Percentiles rank a stretch among this genome's conserved stretches.
These are phyloP conservation scores for Nemurella pictetii DNA, from an alignment of 2,888 invertebrate genomes.

Conservation along the genomic window DNA sequence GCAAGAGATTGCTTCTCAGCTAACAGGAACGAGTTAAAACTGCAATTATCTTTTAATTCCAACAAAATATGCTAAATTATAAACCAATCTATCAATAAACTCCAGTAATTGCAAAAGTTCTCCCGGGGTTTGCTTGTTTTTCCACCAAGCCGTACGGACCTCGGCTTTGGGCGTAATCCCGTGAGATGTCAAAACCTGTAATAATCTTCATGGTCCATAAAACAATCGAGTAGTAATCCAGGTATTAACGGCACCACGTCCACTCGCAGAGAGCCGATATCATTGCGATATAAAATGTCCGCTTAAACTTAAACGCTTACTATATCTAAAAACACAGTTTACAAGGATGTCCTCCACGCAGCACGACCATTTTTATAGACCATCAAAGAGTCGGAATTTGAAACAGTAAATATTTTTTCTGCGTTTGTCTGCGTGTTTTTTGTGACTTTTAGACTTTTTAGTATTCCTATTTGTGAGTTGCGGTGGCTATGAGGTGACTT, in stretches of 20 bases:
- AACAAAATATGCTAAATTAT: not conserved
- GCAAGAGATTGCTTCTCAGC: not conserved
- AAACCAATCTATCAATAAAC: not conserved
- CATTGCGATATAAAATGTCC: not conserved
- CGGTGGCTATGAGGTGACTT: not conserved
- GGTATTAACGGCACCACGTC: constrained; percentile 19
- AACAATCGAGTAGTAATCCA: constrained; percentile 23
- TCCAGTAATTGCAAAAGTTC: not conserved
- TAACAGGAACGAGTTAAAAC: not conserved
- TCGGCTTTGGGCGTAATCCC: constrained; percentile 8
- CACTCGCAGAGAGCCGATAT: not conserved
- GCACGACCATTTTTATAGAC: not conserved
- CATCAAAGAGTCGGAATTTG: not conserved
- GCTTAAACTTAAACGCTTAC: not conserved
- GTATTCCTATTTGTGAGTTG: not conserved
- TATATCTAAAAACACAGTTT: not conserved
- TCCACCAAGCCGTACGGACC: not conserved
- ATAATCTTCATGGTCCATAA: constrained; percentile 22
- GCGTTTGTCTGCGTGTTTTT: not conserved
- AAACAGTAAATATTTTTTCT: not conserved
- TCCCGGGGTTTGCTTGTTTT: not conserved
- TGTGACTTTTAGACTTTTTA: not conserved
- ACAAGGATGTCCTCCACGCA: not conserved
- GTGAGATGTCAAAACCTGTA: constrained; percentile 24
- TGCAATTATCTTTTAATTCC: not conserved